Evolutionary conservation across 2,888 invertebrate genomes (phyloP), one percentile per base, ranked within the genome.

Genomic region (Cheilosia vernalis): DNA sequence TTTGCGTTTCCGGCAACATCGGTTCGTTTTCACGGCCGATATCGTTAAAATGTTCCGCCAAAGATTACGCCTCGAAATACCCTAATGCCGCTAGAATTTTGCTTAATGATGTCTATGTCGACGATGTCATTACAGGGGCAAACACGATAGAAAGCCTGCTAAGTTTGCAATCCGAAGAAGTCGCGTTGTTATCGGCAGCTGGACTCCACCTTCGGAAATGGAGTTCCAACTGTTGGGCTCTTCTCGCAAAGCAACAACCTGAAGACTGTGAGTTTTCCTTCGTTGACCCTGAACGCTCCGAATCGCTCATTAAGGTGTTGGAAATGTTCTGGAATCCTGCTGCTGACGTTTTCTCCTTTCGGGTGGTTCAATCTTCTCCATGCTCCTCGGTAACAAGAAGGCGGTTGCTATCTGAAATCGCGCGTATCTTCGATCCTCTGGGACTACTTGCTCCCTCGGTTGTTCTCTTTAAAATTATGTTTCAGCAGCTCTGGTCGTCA

Each of bases 91-190:
- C 73, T 15, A 55, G 17, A 10, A 67, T 77, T 13, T 19, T 88
- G 24, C 17, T 81, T 7, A 70, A 76, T 9, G 83, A 87, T 30
- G 74, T 87, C 19, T 87, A 87, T 37, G 87, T 87, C 4, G 84
- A 87, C 19, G 87, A 84, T 24, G 72, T 87, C 1, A 17, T 87
- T 24, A 72, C 85, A 1, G 85, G 84, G 6, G 66, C 73, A 9
- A n/a, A 47, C 9, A 66, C 86, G 7, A 67, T 78, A 21, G 44
- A 56, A 44, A 58, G 78, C 21, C 10, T 80, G 1, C 0, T 66
- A 10, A 15, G 13, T 10, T 15, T 70, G 6, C 66, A 70, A 13
- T 15, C 64, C 19, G 81, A 87, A 37, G 51, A 82, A 2, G 9
- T 61, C 15, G 15, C 15, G 40, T n/a, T 60, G 21, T 30, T 42